Base-by-base conservation (phyloP, 2,797 vertebrate species). In the Taeniopygia guttata region DNA sequence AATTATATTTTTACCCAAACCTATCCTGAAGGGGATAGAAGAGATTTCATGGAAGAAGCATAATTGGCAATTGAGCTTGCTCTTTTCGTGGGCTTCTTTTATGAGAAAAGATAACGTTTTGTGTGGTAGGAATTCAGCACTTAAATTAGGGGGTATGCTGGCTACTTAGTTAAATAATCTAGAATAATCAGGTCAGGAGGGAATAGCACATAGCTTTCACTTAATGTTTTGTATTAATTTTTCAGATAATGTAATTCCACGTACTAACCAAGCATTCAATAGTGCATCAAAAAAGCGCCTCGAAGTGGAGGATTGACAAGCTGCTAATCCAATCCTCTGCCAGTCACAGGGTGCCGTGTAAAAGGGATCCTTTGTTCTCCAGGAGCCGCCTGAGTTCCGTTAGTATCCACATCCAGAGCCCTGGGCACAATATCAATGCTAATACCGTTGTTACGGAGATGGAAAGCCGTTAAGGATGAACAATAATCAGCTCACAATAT, bases 161-260 rank as follows among this genome's bases (percentile, higher is more conserved):
- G 94, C 95, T 96, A 96, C 88, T 95, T 94, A 95, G 93, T 95
- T 96, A 95, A 97, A 95, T 95, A 97, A 94, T 96, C 83, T 92
- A 94, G 85, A 95, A 84, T 96, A 97, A 97, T 94, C 89, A 89
- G 92, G 96, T 95, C 95, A 95, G 84, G 74, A 90, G 95, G 90
- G 85, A 97, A 93, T 93, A 94, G 89, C 36, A 59, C 87, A 84
- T 12, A 64, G 78, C 76, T 95, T 68, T 75, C 64, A 25, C 90
- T 94, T 70, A 77, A 77, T 38, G 38, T 89, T 94, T 93, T 48
- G 77, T 93, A 93, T 92, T 94, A 95, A 97, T 97, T 93, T 96
- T 95, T 84, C 92, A 93, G 91, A 78, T 93, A 96, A 96, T 86
- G 73, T 73, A 95, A 91, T 93, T 92, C 90, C 77, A 63, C 38